A percentile compares a stretch with the other conserved stretches of the same genome.
These are phyloP conservation scores for Orthochromis indermauri DNA, from an alignment of 2,113 vertebrate species.

Conservation along the genomic window DNA sequence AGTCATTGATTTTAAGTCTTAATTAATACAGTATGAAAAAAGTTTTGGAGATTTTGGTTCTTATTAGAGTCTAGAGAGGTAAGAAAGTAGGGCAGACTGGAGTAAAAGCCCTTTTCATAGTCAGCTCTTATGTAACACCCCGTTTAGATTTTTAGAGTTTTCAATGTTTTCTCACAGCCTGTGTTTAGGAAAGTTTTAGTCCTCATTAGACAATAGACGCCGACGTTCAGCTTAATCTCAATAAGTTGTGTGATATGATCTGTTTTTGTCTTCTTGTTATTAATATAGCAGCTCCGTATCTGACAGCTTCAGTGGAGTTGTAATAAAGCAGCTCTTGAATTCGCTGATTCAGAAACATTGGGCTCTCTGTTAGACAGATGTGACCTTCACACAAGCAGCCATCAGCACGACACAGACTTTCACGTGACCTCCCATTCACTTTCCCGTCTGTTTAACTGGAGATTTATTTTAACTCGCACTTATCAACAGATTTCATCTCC, in stretches of 20 bases:
- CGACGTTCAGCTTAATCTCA: neutral
- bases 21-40: neutral
- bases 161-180: neutral
- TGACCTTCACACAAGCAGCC: neutral
- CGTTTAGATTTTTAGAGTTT: neutral
- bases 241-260: neutral
- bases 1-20: neutral
- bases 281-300: neutral
- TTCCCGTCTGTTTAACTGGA: neutral
- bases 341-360: neutral
- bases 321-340: neutral
- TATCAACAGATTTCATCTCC: neutral
- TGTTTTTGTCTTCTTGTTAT: neutral
- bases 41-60: neutral
- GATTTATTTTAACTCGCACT: neutral
- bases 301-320: neutral
- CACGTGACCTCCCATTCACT: neutral
- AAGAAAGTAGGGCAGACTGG: neutral
- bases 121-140: accelerated
- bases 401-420: neutral
- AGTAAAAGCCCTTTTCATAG: neutral
- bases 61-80: neutral
- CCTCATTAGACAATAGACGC: neutral
- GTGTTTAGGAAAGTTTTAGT: neutral
- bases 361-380: neutral